A percentile compares a stretch with the other conserved stretches of the same genome.
These are phyloP conservation scores for Gulo gulo DNA, from an alignment of 2,113 vertebrate species.

Conservation along the genomic window DNA sequence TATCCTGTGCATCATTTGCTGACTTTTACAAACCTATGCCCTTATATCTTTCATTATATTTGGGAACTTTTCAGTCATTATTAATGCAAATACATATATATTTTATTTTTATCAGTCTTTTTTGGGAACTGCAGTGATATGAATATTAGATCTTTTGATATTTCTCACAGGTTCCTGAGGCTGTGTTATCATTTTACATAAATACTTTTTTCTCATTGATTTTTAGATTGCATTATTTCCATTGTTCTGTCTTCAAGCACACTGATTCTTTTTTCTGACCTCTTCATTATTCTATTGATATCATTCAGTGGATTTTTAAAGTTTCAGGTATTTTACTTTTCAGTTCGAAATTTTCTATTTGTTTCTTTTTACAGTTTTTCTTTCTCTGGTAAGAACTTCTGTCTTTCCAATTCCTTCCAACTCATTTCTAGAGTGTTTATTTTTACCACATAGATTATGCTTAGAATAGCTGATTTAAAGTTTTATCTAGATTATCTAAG, in stretches of 20 bases:
- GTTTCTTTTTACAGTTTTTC: neutral
- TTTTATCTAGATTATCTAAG: neutral
- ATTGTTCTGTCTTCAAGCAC: neutral
- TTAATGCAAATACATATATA: neutral
- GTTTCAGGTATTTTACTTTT: neutral
- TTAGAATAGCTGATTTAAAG: conserved; percentile 10
- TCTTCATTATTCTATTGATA: neutral
- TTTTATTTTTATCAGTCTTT: neutral
- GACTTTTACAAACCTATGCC: neutral
- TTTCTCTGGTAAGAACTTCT: neutral
- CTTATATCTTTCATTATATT: neutral
- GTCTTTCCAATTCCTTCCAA: neutral
- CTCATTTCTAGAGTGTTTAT: neutral
- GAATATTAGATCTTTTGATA: neutral
- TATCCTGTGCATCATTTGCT: neutral
- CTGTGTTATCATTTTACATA: neutral
- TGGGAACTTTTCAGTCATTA: neutral
- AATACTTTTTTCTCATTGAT: neutral
- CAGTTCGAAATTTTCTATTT: neutral
- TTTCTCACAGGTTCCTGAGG: neutral
- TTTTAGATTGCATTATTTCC: neutral
- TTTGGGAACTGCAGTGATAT: neutral
- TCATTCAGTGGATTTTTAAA: neutral
- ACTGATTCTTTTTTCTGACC: neutral
- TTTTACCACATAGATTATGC: neutral